These are phyloP conservation scores for Dermochelys coriacea DNA, from an alignment of 2,797 vertebrate species.

Conservation along the genomic window DNA sequence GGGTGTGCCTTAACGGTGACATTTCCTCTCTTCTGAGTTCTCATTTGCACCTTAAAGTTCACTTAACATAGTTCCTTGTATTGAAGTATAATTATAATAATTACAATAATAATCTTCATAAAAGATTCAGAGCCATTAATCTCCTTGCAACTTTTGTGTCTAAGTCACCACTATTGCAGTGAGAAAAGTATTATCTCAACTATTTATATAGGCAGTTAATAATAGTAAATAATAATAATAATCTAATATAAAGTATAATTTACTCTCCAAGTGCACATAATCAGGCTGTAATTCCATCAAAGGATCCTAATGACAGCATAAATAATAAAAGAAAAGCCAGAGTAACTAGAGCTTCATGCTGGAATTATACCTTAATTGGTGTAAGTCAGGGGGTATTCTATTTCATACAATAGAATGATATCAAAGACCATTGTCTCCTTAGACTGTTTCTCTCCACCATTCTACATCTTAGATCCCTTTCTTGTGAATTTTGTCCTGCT, in stretches of 20 bases:
- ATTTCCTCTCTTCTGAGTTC: neutral
- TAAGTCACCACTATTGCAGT: neutral
- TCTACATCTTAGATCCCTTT: neutral
- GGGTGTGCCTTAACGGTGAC: neutral
- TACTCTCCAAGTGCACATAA: neutral
- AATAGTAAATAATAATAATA: neutral
- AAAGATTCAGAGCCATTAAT: conserved; percentile 17
- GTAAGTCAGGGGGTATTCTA: neutral
- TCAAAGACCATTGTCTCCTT: neutral
- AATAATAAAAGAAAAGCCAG: neutral
- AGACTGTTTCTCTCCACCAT: neutral
- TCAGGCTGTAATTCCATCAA: neutral
- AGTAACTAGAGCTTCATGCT: neutral
- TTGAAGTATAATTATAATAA: conserved; percentile 1
- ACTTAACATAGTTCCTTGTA: neutral
- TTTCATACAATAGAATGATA: neutral
- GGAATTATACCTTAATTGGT: neutral
- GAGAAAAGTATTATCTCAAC: neutral
- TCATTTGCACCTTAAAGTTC: neutral
- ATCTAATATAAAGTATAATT: neutral
- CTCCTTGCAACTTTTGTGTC: neutral
- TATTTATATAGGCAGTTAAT: conserved; percentile 1
- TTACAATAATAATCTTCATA: accelerated
- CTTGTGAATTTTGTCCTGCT: neutral
- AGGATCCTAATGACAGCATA: neutral